Percentiles rank a stretch among this genome's conserved stretches.
phyloP scores from a whole-genome alignment of 2,797 vertebrate genomes.

The Gambusia yucatana region DNA sequence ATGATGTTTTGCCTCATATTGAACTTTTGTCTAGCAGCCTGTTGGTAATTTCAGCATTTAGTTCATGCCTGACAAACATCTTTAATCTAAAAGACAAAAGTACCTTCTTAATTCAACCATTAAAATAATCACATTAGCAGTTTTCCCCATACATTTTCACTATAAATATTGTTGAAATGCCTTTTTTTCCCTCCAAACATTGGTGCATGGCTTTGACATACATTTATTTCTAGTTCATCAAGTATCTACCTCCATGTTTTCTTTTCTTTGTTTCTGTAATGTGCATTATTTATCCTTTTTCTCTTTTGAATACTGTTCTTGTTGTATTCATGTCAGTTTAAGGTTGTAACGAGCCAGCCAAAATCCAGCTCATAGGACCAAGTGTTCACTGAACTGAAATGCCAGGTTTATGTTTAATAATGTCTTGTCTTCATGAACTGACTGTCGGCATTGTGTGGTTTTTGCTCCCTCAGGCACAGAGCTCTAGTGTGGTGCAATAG shows the following conservation, averaged over 20 bases:
- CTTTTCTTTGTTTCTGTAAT: slow-evolving; percentile 37
- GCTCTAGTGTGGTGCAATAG: slow-evolving; percentile 61
- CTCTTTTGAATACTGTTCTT: slow-evolving; percentile 44
- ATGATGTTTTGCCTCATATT: not conserved
- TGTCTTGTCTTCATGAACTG: slow-evolving; percentile 31
- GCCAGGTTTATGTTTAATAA: slow-evolving; percentile 40
- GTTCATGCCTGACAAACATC: not conserved
- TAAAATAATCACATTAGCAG: slow-evolving; percentile 27
- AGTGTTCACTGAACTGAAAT: slow-evolving; percentile 26
- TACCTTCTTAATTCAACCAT: slow-evolving; percentile 27
- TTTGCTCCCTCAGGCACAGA: slow-evolving; percentile 19
- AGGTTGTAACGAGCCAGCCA: slow-evolving; percentile 26
- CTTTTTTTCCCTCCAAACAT: slow-evolving; percentile 21
- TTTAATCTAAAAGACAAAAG: not conserved
- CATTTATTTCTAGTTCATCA: slow-evolving; percentile 63
- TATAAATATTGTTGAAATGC: not conserved
- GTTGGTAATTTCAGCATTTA: not conserved
- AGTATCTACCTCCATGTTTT: slow-evolving; percentile 69
- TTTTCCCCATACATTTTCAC: slow-evolving; percentile 31
- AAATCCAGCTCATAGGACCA: slow-evolving; percentile 51
- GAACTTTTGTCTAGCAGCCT: not conserved
- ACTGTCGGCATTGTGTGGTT: slow-evolving; percentile 31
- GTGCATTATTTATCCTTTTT: slow-evolving; percentile 20
- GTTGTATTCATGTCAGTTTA: slow-evolving; percentile 31
- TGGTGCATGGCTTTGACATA: slow-evolving; percentile 18